Percentiles rank a stretch among this genome's conserved stretches.
Conservation (phyloP, 2,113 vertebrate species). For the Columba janthina region DNA sequence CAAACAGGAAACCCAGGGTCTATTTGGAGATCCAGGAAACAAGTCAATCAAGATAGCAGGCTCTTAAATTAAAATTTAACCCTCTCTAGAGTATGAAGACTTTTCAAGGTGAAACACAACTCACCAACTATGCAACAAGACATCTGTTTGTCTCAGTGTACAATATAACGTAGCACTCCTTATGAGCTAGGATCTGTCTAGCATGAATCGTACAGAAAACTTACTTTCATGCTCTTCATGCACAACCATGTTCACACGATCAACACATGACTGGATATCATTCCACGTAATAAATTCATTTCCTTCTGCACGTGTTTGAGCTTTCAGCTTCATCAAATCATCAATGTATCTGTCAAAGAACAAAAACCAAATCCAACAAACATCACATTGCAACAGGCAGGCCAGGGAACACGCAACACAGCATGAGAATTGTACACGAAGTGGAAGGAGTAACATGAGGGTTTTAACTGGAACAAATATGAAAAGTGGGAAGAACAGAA, state of each 20-base stretch:
- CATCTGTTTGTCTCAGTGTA: background rate
- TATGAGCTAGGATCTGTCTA: background rate
- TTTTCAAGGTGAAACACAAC: background rate
- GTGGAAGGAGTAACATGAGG: background rate
- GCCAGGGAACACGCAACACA: background rate
- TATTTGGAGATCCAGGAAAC: slow-evolving; percentile 13
- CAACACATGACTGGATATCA: slow-evolving; percentile 95
- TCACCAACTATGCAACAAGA: background rate
- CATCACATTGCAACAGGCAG: background rate
- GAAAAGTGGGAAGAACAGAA: background rate
- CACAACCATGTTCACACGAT: slow-evolving; percentile 88
- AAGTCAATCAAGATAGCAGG: background rate
- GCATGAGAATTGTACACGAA: background rate
- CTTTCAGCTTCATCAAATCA: slow-evolving; percentile 89
- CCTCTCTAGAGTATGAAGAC: background rate
- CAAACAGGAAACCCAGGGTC: background rate
- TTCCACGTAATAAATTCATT: slow-evolving; percentile 92
- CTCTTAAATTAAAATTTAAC: background rate
- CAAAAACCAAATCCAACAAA: background rate
- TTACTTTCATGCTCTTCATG: slow-evolving; percentile 94
- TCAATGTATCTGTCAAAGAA: slow-evolving; percentile 87
- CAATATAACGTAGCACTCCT: background rate
- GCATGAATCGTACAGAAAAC: slow-evolving; percentile 10
- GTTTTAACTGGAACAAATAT: background rate
- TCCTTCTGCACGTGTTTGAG: slow-evolving; percentile 76